Evolutionary conservation across 1,140 invertebrate genomes (phyloP).

Genomic region (Ctenoplectra terminalis): DNA sequence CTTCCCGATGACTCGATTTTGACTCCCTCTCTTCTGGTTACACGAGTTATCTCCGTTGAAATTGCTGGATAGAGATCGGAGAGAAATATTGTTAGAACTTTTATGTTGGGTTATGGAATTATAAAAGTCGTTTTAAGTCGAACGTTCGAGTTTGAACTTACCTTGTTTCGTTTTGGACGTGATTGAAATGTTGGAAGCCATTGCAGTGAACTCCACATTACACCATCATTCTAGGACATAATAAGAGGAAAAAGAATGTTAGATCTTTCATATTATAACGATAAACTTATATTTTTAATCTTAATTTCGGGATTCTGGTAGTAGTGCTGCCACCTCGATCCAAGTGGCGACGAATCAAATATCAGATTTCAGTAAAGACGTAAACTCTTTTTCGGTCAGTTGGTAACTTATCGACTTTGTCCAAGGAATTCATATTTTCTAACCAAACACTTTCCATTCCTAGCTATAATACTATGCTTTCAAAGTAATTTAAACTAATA

Average conservation of each 20-base stretch:
- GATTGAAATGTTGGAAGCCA: slow-evolving; percentile 73
- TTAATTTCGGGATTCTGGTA: slow-evolving; percentile 6
- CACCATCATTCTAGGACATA: slow-evolving; percentile 76
- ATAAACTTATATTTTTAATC: background rate
- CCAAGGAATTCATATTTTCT: background rate
- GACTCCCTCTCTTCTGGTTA: slow-evolving; percentile 32
- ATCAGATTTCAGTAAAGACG: slow-evolving; percentile 24
- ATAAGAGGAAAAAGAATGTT: background rate
- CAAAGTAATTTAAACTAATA: background rate
- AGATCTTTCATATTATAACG: background rate
- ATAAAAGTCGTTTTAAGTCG: background rate
- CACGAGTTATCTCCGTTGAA: slow-evolving; percentile 70
- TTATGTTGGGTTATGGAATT: too few species aligned
- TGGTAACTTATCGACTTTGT: slow-evolving; percentile 71
- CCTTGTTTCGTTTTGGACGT: slow-evolving; percentile 75
- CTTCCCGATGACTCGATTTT: slow-evolving; percentile 25
- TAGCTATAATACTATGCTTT: background rate
- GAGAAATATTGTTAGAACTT: background rate
- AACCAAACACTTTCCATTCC: too few species aligned
- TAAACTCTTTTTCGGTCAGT: slow-evolving; percentile 40
- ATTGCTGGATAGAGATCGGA: slow-evolving; percentile 68
- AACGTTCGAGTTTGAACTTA: slow-evolving; percentile 35
- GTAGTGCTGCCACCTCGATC: slow-evolving; percentile 69
- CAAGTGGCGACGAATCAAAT: background rate
- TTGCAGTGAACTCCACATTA: slow-evolving; percentile 70